Conservation (phyloP, 2,888 invertebrate genomes). For the Scaptomyza tumidula region DNA sequence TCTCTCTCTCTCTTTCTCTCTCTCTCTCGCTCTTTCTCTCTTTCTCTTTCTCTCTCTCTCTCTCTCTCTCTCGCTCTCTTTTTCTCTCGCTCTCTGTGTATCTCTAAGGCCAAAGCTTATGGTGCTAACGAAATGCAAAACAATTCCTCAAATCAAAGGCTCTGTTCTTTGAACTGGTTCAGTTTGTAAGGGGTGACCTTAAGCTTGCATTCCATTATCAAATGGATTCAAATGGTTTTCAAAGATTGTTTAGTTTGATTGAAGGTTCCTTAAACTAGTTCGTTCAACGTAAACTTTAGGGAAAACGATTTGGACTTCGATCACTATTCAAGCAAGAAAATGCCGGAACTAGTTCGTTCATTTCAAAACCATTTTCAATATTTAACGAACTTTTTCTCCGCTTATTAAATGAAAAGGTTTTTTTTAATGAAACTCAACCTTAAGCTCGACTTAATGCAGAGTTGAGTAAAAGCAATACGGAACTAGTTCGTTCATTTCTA, state of each 20-base stretch:
- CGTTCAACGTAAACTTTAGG: too few species aligned
- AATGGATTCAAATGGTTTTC: not conserved
- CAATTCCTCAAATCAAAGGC: slow-evolving; percentile 19
- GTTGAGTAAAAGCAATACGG: not conserved
- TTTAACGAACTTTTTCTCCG: too few species aligned
- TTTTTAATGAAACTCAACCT: not conserved
- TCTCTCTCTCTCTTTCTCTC: too few species aligned
- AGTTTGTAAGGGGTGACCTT: not conserved
- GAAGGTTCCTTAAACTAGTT: not conserved
- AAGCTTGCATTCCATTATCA: not conserved
- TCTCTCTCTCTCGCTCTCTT: too few species aligned
- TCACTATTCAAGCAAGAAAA: too few species aligned
- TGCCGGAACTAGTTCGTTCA: not conserved
- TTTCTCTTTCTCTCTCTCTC: too few species aligned
- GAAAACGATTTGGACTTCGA: too few species aligned
- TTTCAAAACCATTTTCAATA: not conserved
- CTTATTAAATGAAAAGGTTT: not conserved
- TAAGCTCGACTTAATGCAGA: not conserved
- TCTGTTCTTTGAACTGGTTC: slow-evolving; percentile 16
- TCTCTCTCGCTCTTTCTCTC: too few species aligned
- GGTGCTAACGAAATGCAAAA: slow-evolving; percentile 54
- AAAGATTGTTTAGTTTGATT: not conserved
- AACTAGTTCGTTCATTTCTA: not conserved
- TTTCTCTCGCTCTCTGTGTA: too few species aligned
- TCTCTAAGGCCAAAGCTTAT: slow-evolving; percentile 30